Conservation (phyloP, 2,888 invertebrate species). For the Drosophila monieri region DNA sequence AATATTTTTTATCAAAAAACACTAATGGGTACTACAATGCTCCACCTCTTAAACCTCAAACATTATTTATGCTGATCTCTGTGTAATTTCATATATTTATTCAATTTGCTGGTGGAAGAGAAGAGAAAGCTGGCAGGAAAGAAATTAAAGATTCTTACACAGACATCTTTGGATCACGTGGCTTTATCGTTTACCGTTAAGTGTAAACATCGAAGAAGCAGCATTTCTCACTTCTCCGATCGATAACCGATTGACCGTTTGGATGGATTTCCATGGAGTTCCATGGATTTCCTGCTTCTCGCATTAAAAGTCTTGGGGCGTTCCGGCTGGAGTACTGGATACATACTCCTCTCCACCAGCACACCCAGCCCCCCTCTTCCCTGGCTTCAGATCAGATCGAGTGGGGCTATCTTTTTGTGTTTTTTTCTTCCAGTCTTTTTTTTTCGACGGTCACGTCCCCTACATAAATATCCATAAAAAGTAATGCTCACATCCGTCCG, state of each 20-base stretch:
- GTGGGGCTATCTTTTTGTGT: constrained; percentile 9
- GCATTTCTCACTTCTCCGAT: not conserved
- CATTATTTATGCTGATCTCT: too few relatives aligned
- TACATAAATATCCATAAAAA: constrained; percentile 80
- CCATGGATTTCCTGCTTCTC: constrained; percentile 40
- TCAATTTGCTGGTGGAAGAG: not conserved
- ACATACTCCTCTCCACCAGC: constrained; percentile 16
- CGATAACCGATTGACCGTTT: constrained; percentile 35
- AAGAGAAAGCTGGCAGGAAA: constrained; percentile 1
- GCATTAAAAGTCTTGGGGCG: constrained; percentile 43
- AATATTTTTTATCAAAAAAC: too few relatives aligned
- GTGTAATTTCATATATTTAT: not conserved
- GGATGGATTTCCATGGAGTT: constrained; percentile 23
- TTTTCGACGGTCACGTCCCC: constrained; percentile 72
- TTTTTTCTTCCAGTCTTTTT: too few relatives aligned
- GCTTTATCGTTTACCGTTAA: not conserved
- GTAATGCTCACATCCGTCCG: constrained; percentile 79
- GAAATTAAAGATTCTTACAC: not conserved
- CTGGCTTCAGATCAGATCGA: not conserved
- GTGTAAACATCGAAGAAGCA: not conserved
- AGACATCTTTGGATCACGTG: not conserved
- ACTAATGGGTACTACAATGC: too few relatives aligned
- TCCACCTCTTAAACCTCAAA: too few relatives aligned
- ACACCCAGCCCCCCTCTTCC: not conserved
- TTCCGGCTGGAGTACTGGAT: constrained; percentile 5